phyloP scores from a whole-genome alignment of 2,888 invertebrate species.

The Itoplectis maculator region DNA sequence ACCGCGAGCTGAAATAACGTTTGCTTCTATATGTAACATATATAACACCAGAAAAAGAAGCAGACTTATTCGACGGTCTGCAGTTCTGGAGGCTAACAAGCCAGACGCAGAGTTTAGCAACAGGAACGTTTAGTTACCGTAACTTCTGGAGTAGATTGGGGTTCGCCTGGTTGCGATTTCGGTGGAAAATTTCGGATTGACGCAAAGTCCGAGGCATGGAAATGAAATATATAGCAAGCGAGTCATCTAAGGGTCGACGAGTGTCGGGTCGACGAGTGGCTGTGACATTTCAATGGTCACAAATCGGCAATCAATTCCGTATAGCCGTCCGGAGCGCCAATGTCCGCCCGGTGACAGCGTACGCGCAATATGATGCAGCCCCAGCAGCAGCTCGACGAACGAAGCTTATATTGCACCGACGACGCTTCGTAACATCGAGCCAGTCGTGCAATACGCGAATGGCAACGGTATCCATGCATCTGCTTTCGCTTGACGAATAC shows the following conservation, averaged over 20 bases:
- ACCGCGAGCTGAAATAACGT: not conserved
- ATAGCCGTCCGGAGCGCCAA: slow-evolving; percentile 47
- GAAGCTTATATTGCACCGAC: slow-evolving; percentile 27
- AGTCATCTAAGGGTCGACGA: slow-evolving; percentile 22
- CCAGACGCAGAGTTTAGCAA: not conserved
- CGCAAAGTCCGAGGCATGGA: not conserved
- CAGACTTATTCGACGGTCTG: not conserved
- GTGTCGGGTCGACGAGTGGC: slow-evolving; percentile 52
- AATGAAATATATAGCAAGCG: slow-evolving; percentile 35
- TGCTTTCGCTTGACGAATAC: slow-evolving; percentile 47
- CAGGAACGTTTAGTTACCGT: not conserved
- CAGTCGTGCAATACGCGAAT: slow-evolving; percentile 44
- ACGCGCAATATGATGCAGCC: slow-evolving; percentile 68
- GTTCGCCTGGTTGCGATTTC: not conserved
- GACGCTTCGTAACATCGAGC: slow-evolving; percentile 29
- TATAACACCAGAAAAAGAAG: not conserved
- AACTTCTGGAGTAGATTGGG: slow-evolving; percentile 24
- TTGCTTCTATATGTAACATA: not conserved
- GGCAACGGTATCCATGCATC: slow-evolving; percentile 22
- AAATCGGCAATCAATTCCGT: slow-evolving; percentile 66
- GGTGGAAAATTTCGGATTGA: not conserved
- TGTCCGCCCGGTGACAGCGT: slow-evolving; percentile 46
- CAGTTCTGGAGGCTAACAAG: too few species aligned
- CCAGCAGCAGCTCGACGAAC: slow-evolving; percentile 53
- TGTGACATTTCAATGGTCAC: slow-evolving; percentile 70